These are phyloP conservation scores for Bombylius major DNA, from an alignment of 2,888 invertebrate species.

Conservation along the genomic window DNA sequence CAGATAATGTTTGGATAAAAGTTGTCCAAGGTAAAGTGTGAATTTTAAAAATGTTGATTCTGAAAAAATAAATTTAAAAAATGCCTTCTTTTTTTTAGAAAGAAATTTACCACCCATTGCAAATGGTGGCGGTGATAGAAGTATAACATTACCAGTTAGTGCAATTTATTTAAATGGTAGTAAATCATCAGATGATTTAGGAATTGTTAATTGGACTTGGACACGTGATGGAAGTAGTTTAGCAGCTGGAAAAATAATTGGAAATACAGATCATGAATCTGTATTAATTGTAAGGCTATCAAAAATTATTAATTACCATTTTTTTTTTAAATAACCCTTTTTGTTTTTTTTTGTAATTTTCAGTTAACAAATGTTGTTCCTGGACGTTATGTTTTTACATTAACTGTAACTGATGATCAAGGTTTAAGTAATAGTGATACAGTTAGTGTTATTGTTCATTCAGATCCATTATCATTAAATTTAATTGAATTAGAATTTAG, in stretches of 20 bases:
- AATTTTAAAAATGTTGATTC: conserved; percentile 1
- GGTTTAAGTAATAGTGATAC: conserved; percentile 71
- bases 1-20: conserved; percentile 56
- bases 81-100: conserved; percentile 41
- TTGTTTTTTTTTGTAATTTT: conserved; percentile 13
- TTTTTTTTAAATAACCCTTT: not conserved
- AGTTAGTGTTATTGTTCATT: conserved; percentile 70
- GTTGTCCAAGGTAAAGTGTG: conserved; percentile 67
- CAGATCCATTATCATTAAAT: conserved; percentile 59
- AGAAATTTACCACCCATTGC: conserved; percentile 82
- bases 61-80: not conserved
- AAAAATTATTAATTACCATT: not conserved
- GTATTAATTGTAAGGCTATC: conserved; percentile 50
- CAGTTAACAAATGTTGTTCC: conserved; percentile 72
- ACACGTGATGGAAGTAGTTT: conserved; percentile 59
- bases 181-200: conserved; percentile 74
- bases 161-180: conserved; percentile 74
- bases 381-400: conserved; percentile 76
- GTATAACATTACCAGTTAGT: conserved; percentile 59
- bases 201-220: conserved; percentile 77
- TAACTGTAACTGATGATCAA: conserved; percentile 84
- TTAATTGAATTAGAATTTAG: conserved; percentile 73
- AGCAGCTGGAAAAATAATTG: conserved; percentile 73
- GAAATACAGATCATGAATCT: conserved; percentile 60
- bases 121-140: conserved; percentile 75